Percentiles rank a stretch among this genome's conserved stretches.
Conservation (phyloP, 2,113 vertebrate species). For the Ciconia stormi region DNA sequence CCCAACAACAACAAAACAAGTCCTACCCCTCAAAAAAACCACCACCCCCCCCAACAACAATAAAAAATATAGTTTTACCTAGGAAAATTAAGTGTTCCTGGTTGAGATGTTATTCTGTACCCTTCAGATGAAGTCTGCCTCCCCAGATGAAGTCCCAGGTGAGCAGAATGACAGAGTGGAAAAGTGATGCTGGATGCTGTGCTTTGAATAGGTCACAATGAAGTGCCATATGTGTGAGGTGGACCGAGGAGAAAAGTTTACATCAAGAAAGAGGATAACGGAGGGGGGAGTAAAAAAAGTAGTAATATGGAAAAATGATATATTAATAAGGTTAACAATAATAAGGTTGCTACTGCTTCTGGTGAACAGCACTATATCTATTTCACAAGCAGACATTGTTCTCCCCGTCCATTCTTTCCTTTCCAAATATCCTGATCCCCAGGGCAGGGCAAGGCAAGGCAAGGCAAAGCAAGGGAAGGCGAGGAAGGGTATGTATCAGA, state of each 20-base stretch:
- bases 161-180: neutral
- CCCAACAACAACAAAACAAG: fast-evolving
- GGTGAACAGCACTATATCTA: neutral
- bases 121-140: neutral
- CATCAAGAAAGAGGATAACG: neutral
- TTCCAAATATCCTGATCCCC: neutral
- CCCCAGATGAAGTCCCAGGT: neutral
- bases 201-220: neutral
- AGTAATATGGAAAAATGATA: neutral
- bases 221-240: neutral
- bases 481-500: neutral
- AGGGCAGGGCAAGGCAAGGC: neutral
- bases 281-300: no score
- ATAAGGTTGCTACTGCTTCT: neutral
- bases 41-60: neutral
- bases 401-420: neutral
- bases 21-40: fast-evolving
- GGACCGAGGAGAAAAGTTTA: fast-evolving
- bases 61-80: fast-evolving
- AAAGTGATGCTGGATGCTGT: neutral
- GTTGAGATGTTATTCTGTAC: neutral
- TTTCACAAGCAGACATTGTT: neutral
- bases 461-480: no score
- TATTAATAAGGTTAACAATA: neutral
- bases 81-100: neutral